phyloP scores from a whole-genome alignment of 2,113 vertebrate genomes.

The Tetraodon nigroviridis region DNA sequence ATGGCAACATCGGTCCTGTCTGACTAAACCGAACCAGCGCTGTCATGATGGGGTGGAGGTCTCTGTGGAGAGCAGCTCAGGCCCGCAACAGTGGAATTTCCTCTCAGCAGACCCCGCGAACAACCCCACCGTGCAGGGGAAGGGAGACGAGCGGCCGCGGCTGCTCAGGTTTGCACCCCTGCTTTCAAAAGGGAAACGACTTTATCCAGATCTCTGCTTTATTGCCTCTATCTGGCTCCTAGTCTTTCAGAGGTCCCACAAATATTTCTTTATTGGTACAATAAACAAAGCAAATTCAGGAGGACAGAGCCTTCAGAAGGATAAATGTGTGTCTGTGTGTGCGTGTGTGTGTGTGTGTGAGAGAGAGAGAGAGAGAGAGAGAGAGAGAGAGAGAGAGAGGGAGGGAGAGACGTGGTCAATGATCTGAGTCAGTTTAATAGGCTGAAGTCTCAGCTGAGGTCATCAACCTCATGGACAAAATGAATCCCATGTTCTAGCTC shows the following conservation, averaged over 20 bases:
- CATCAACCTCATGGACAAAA: constrained; percentile 40
- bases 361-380: neutral
- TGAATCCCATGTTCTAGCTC: constrained; percentile 28
- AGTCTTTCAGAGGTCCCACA: neutral
- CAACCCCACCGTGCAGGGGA: constrained; percentile 31
- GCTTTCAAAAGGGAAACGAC: neutral
- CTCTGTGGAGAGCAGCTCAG: constrained; percentile 15
- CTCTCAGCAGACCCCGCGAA: constrained; percentile 51
- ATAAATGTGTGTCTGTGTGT: neutral
- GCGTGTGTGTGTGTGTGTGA: neutral
- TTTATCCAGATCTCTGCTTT: constrained; percentile 4
- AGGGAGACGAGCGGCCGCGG: constrained; percentile 3
- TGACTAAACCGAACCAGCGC: no score
- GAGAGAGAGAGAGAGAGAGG: neutral
- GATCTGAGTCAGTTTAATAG: constrained; percentile 36
- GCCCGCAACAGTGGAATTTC: constrained; percentile 62
- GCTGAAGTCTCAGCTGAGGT: constrained; percentile 52
- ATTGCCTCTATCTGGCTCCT: neutral
- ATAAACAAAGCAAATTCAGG: neutral
- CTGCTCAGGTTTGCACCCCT: neutral
- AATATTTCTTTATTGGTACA: neutral
- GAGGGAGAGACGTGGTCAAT: constrained; percentile 20
- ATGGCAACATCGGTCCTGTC: no score
- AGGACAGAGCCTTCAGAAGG: constrained; percentile 5
- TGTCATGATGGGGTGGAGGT: no score